Conservation (phyloP, 2,797 vertebrate genomes). For the Gambusia yucatana region DNA sequence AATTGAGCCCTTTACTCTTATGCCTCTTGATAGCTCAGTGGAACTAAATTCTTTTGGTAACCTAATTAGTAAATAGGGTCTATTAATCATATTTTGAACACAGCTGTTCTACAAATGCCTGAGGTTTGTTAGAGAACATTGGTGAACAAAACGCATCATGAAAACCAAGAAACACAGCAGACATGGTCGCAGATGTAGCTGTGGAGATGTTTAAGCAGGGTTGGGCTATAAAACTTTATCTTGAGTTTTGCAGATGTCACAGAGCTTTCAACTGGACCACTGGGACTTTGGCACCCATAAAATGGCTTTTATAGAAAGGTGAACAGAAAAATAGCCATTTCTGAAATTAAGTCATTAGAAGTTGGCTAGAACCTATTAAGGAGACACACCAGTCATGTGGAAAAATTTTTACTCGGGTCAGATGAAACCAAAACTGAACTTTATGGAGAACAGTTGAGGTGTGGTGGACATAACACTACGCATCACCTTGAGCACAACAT, state of each 20-base stretch:
- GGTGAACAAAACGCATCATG: neutral
- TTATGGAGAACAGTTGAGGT: neutral
- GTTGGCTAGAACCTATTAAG: neutral
- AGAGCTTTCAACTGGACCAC: neutral
- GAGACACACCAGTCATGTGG: neutral
- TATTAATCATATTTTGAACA: neutral
- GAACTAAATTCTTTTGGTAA: neutral
- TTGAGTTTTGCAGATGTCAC: neutral
- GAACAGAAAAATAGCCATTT: neutral
- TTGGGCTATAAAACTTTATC: neutral
- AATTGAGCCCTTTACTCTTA: neutral
- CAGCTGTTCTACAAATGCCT: neutral
- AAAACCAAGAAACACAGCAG: neutral
- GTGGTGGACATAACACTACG: neutral
- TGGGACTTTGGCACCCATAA: neutral
- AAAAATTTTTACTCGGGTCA: neutral
- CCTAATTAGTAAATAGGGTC: neutral
- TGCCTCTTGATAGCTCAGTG: neutral
- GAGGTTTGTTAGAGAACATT: neutral
- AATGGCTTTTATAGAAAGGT: neutral
- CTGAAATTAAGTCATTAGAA: neutral
- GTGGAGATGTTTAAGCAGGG: constrained; percentile 1
- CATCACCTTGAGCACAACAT: neutral
- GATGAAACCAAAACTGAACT: neutral
- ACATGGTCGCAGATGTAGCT: neutral